Conservation (phyloP, 2,113 vertebrate genomes). For the Danio rerio region GRCz12tu NC_133198.1:20138501-20139000, state of each 20-base stretch:
- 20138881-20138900: constrained; percentile 2
- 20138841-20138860: constrained; percentile 7
- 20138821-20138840: constrained; percentile 55
- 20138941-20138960: neutral
- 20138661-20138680: constrained; percentile 49
- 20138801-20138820: constrained; percentile 55
- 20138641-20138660: constrained; percentile 67
- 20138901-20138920: neutral
- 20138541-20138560: neutral
- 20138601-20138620: constrained; percentile 73
- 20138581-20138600: constrained; percentile 59
- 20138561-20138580: constrained; percentile 25
- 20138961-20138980: constrained; percentile 3
- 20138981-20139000: neutral
- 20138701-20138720: constrained; percentile 18
- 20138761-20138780: constrained; percentile 70
- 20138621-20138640: constrained; percentile 70
- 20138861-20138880: neutral
- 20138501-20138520: neutral
- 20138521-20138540: neutral
- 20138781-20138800: constrained; percentile 58
- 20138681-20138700: constrained; percentile 47
- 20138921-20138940: constrained; percentile 4
- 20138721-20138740: constrained; percentile 32
- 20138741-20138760: constrained; percentile 43